Percentiles rank a stretch among this genome's conserved stretches.
phyloP scores from a whole-genome alignment of 2,888 invertebrate species.

The Dicyrtoma fusca region DNA sequence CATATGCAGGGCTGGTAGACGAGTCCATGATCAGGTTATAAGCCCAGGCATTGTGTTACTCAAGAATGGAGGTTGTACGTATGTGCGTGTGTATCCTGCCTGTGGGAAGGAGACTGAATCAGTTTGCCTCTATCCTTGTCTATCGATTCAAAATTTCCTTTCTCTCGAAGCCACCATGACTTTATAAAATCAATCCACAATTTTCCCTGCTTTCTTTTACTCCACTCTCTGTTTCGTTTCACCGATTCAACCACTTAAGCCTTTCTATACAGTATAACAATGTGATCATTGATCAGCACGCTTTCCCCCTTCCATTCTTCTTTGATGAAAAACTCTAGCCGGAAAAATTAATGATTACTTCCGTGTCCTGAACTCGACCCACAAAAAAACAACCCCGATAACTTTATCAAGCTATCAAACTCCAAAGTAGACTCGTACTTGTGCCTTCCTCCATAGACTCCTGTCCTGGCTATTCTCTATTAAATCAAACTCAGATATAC shows the following conservation, averaged over 20 bases:
- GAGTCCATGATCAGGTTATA: no score
- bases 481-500: no score
- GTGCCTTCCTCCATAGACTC: background rate
- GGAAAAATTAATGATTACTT: conserved; percentile 33
- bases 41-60: background rate
- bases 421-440: background rate
- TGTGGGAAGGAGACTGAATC: conserved; percentile 14
- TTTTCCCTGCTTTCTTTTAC: conserved; percentile 10
- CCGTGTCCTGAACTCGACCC: conserved; percentile 8
- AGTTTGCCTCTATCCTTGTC: conserved; percentile 17
- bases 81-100: background rate
- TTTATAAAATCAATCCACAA: conserved; percentile 26
- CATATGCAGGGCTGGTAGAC: no score
- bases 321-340: background rate
- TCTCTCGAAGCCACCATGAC: conserved; percentile 22
- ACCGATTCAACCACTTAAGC: conserved; percentile 31
- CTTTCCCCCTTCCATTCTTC: conserved; percentile 1
- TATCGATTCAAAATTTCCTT: conserved; percentile 24
- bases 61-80: background rate
- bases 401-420: conserved; percentile 7
- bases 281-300: conserved; percentile 29
- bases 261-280: conserved; percentile 25
- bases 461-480: no score
- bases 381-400: background rate
- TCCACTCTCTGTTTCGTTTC: conserved; percentile 11